Conservation (phyloP, 2,797 vertebrate species). For the Spheniscus humboldti region DNA sequence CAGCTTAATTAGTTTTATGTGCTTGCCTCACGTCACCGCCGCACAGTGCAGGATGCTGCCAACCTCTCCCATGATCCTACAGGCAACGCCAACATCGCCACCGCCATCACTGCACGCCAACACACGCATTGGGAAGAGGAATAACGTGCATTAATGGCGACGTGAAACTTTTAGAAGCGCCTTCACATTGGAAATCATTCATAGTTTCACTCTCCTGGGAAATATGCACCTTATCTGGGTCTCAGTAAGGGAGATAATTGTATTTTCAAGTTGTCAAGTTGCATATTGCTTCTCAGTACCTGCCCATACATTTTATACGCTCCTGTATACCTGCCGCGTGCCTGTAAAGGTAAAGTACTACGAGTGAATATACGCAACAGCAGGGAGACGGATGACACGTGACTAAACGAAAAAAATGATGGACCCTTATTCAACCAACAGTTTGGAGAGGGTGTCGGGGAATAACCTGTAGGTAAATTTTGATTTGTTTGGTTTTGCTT, state of each 20-base stretch:
- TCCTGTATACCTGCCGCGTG: not conserved
- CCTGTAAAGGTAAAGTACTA: not conserved
- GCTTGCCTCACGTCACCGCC: fast-evolving
- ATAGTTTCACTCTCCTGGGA: not conserved
- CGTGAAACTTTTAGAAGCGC: fast-evolving
- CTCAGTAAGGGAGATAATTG: not conserved
- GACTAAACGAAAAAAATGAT: not conserved
- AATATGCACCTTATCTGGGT: not conserved
- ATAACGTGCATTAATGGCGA: fast-evolving
- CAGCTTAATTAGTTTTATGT: not conserved
- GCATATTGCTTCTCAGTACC: not conserved
- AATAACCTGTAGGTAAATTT: not conserved
- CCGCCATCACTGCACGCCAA: fast-evolving
- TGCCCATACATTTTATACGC: not conserved
- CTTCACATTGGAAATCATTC: not conserved
- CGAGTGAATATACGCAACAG: not conserved
- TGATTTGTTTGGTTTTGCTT: not conserved
- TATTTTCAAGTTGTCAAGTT: not conserved
- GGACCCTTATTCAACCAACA: not conserved
- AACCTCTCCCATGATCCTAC: not conserved
- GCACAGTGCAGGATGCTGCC: fast-evolving
- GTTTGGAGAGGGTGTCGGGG: not conserved
- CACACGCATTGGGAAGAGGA: fast-evolving
- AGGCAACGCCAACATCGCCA: fast-evolving
- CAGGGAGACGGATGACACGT: not conserved